A percentile compares a stretch with the other conserved stretches of the same genome.
Conservation (phyloP, 2,113 vertebrate species). For the Ailuropoda melanoleuca region DNA sequence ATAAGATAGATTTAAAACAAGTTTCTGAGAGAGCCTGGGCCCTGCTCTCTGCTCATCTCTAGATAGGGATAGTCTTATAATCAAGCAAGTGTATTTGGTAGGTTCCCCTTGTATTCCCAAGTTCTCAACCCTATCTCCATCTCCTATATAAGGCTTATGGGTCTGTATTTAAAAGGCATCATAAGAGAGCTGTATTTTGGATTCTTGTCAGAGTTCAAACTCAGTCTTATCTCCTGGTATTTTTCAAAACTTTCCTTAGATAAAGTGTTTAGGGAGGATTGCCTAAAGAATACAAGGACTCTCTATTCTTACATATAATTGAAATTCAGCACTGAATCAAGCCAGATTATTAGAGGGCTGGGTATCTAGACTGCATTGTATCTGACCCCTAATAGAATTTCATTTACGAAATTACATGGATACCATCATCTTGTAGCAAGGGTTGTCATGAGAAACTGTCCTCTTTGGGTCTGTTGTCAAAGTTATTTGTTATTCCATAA, state of each 20-base stretch:
- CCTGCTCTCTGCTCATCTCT: not conserved
- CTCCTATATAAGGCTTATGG: not conserved
- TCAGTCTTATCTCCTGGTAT: not conserved
- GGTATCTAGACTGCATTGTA: not conserved
- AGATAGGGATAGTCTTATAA: not conserved
- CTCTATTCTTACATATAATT: not conserved
- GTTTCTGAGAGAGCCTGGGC: not conserved
- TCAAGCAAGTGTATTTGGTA: not conserved
- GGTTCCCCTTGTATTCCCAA: not conserved
- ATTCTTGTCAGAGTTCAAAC: not conserved
- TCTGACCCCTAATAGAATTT: not conserved
- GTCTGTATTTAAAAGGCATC: not conserved
- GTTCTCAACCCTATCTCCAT: not conserved
- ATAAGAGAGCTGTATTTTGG: not conserved
- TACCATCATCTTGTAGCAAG: not conserved
- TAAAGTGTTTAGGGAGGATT: not conserved
- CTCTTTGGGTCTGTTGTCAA: not conserved
- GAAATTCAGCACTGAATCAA: not conserved
- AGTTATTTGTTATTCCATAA: not conserved
- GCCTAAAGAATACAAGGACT: not conserved
- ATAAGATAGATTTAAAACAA: not conserved
- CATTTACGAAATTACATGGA: not conserved
- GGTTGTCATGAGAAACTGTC: not conserved
- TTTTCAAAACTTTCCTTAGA: conserved; percentile 16
- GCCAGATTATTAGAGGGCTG: not conserved